phyloP scores from a whole-genome alignment of 2,797 vertebrate species.

The Nasua narica region DNA sequence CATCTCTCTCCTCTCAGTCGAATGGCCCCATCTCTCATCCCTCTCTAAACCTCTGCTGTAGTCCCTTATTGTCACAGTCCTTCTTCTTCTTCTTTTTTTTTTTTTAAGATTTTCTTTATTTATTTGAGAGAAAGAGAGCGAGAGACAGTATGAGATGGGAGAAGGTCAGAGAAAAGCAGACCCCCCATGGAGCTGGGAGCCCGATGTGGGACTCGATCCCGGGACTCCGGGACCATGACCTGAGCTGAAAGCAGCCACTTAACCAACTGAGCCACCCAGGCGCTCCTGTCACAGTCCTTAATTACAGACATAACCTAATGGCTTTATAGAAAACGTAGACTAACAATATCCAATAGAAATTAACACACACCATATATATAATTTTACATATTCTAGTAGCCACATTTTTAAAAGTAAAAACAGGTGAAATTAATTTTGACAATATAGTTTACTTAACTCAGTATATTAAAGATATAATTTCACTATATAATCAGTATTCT shows the following conservation, averaged over 20 bases:
- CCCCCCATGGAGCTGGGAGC: too few species aligned
- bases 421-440: neutral
- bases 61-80: neutral
- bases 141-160: too few species aligned
- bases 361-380: neutral
- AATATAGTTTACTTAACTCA: neutral
- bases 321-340: neutral
- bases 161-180: too few species aligned
- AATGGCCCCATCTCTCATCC: neutral
- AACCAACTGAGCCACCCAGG: too few species aligned
- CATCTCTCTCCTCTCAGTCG: neutral
- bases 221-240: too few species aligned
- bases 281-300: too few species aligned
- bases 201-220: too few species aligned
- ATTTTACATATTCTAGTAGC: neutral
- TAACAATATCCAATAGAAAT: neutral
- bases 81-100: too few species aligned
- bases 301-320: neutral
- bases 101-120: too few species aligned
- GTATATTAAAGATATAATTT: neutral
- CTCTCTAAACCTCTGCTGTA: neutral
- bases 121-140: too few species aligned
- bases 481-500: neutral
- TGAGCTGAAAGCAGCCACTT: too few species aligned
- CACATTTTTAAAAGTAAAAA: slow-evolving; percentile 17